Percentiles rank a stretch among this genome's conserved stretches.
phyloP scores from a whole-genome alignment of 1,140 invertebrate genomes.

The Neodiprion lecontei region DNA sequence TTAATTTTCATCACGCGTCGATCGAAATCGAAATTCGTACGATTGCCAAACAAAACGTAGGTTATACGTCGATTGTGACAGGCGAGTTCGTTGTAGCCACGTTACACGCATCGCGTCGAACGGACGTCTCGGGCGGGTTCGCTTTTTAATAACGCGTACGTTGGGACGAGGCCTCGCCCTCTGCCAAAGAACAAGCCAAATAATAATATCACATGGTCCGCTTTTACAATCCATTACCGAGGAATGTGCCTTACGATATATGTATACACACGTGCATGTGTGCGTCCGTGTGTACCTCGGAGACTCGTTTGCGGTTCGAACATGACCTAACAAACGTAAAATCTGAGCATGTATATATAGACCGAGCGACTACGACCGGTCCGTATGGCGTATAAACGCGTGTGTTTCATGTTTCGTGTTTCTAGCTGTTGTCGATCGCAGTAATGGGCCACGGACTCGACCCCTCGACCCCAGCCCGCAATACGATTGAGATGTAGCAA shows the following conservation, averaged over 20 bases:
- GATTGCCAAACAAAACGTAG: neutral
- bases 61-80: neutral
- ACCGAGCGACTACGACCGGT: neutral
- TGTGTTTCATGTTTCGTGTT: slow-evolving; percentile 14
- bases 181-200: neutral
- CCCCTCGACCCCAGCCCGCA: slow-evolving; percentile 6
- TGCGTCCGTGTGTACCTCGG: neutral
- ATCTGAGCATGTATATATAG: neutral
- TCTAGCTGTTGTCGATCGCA: slow-evolving; percentile 13
- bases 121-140: neutral
- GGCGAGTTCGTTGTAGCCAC: no score
- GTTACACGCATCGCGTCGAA: neutral
- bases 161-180: neutral
- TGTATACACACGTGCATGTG: neutral
- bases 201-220: neutral
- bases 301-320: neutral
- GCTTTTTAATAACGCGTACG: neutral
- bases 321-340: slow-evolving; percentile 1
- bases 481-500: slow-evolving; percentile 15
- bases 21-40: neutral
- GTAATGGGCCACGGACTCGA: slow-evolving; percentile 16
- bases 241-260: neutral
- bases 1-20: neutral
- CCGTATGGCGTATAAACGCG: neutral
- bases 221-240: slow-evolving; percentile 4